Conservation (phyloP, 2,797 vertebrate species). For the Semotilus atromaculatus region DNA sequence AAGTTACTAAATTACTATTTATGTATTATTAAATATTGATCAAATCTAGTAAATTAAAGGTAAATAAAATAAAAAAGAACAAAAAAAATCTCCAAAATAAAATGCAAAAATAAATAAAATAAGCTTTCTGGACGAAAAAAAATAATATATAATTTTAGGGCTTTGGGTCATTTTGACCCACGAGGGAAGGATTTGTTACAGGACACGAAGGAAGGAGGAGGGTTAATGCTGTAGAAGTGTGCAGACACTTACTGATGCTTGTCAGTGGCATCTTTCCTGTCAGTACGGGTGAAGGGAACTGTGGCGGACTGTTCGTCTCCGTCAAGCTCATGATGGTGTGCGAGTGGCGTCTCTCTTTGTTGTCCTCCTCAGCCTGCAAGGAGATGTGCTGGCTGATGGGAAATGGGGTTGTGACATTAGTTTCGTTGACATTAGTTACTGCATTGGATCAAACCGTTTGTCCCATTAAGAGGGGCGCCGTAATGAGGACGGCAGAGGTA, state of each 20-base stretch:
- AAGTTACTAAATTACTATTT: too few relatives aligned
- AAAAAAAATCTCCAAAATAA: too few relatives aligned
- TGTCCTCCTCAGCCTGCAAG: slow-evolving; percentile 84
- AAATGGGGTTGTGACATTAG: neutral
- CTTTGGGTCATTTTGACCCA: too few relatives aligned
- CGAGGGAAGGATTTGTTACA: too few relatives aligned
- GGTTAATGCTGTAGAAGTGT: neutral
- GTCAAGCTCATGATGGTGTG: slow-evolving; percentile 83
- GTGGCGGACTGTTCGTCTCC: slow-evolving; percentile 81
- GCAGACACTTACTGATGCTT: slow-evolving; percentile 80
- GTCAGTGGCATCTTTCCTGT: slow-evolving; percentile 78
- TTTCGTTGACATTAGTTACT: neutral
- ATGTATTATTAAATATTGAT: too few relatives aligned
- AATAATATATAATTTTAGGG: too few relatives aligned
- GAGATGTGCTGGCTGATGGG: slow-evolving; percentile 65
- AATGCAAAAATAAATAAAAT: too few relatives aligned
- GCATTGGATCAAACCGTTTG: neutral
- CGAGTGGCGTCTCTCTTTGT: slow-evolving; percentile 91
- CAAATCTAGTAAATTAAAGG: too few relatives aligned
- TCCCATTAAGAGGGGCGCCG: neutral
- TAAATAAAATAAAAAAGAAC: too few relatives aligned
- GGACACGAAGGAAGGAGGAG: too few relatives aligned
- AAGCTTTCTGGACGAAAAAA: too few relatives aligned
- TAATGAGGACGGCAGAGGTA: neutral
- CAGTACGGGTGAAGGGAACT: slow-evolving; percentile 86